Conservation (phyloP, 2,113 vertebrate genomes). For the Perca flavescens region DNA sequence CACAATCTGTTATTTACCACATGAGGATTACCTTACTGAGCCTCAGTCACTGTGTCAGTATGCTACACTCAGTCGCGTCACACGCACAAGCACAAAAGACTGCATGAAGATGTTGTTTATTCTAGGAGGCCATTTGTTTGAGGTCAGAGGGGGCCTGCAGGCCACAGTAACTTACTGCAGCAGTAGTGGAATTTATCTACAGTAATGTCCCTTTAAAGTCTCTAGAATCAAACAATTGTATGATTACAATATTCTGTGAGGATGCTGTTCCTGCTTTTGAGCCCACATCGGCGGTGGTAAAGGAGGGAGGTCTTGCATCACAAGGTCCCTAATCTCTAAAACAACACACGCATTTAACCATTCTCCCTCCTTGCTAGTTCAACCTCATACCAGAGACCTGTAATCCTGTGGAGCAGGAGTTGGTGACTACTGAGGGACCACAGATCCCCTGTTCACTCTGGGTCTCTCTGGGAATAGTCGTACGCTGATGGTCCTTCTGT, state of each 20-base stretch:
- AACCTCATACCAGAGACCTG: slow-evolving; percentile 58
- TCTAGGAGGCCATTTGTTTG: slow-evolving; percentile 4
- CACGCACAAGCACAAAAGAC: neutral
- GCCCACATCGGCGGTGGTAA: slow-evolving; percentile 22
- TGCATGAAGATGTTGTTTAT: neutral
- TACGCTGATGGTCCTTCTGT: slow-evolving; percentile 48
- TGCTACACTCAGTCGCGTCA: slow-evolving; percentile 12
- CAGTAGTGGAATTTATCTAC: neutral
- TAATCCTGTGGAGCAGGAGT: slow-evolving; percentile 64
- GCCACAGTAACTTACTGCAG: neutral
- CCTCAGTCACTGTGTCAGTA: slow-evolving; percentile 47
- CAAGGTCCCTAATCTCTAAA: slow-evolving; percentile 62
- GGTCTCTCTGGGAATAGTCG: slow-evolving; percentile 17
- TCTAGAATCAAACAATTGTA: neutral
- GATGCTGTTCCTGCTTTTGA: slow-evolving; percentile 24
- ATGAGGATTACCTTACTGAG: slow-evolving; percentile 53
- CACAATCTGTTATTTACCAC: slow-evolving; percentile 58
- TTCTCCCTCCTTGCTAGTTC: slow-evolving; percentile 46
- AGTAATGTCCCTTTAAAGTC: neutral
- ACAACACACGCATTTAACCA: slow-evolving; percentile 26
- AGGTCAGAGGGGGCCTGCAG: neutral
- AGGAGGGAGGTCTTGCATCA: slow-evolving; percentile 42
- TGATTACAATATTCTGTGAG: neutral
- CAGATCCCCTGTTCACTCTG: slow-evolving; percentile 12
- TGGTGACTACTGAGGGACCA: slow-evolving; percentile 28